Conservation (phyloP, 1,140 invertebrate species). For the Mactra quadrangularis region DNA sequence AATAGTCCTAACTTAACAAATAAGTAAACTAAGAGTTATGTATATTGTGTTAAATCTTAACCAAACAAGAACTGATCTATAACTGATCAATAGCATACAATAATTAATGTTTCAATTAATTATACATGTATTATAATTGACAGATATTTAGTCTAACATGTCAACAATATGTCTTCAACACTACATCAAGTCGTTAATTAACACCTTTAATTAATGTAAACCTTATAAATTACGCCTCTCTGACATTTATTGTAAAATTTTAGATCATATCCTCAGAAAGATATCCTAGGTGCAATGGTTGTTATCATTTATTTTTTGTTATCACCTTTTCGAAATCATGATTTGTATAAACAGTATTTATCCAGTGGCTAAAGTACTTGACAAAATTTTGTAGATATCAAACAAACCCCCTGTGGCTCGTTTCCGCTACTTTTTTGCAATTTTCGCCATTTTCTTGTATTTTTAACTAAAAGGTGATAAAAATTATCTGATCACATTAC, state of each 20-base stretch:
- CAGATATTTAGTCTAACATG: not conserved
- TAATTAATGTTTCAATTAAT: slow-evolving; percentile 23
- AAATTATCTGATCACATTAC: not conserved
- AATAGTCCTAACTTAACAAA: no score
- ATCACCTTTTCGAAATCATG: not conserved
- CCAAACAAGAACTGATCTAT: no score
- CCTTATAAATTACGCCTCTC: slow-evolving; percentile 28
- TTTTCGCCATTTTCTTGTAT: no score
- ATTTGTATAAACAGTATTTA: not conserved
- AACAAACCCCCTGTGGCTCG: not conserved
- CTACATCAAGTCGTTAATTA: not conserved
- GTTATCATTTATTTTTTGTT: no score
- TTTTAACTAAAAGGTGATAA: no score
- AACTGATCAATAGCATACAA: not conserved
- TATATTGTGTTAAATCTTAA: no score
- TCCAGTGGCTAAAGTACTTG: not conserved
- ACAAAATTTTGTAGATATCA: not conserved
- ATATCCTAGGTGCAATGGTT: no score
- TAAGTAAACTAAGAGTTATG: no score
- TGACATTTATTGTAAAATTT: slow-evolving; percentile 18
- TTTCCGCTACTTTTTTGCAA: no score
- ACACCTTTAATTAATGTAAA: not conserved
- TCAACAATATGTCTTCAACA: slow-evolving; percentile 7
- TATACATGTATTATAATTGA: slow-evolving; percentile 36
- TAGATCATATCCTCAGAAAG: slow-evolving; percentile 17